Evolutionary conservation across 1,140 invertebrate genomes (phyloP), one percentile per base, ranked within the genome.

Genomic region (Adelges cooleyi): DNA sequence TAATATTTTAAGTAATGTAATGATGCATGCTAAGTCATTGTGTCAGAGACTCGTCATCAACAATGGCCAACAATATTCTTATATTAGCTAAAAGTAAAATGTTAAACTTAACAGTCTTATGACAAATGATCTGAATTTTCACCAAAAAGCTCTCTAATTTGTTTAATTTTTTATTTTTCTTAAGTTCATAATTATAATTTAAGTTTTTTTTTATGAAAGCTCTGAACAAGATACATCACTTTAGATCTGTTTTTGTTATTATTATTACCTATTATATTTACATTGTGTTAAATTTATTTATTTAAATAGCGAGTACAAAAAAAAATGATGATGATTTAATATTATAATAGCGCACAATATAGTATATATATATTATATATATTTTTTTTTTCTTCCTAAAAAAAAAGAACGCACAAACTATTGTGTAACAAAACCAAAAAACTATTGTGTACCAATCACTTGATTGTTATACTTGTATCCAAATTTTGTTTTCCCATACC

Each of bases 101-200:
- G 29, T 33, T 33, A 33, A 33, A 6, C 11, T 33, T 33, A 6
- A 33, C 11, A 33, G 29, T 33, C 29, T 33, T 33, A 11, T 33
- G 29, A 33, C 29, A 75, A 46, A 66, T 38, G 17, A 52, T 29
- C 50, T 52, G 50, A 52, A 52, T 52, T 5, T 52, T 33, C 13
- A 8, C 50, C 48, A 52, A 52, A 53, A 20, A 42, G 52, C 52
- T 54, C 52, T 54, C 52, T 54, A n/a, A 33, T 36, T 53, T 36
- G 17, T 53, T 53, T 36, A n/a, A 17, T 10, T 29, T 1, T 52
- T 25, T 48, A 27, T 51, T 53, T 53, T 53, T 54, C 38, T 42
- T 22, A n/a, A 54, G 9, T 40, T 42, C 36, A 42, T 54, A 36
- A 17, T 54, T 54, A 18, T 40, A 23, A 18, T 51, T 15, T 27